Conservation (phyloP, 2,113 vertebrate genomes). For the Neomonachus schauinslandi region DNA sequence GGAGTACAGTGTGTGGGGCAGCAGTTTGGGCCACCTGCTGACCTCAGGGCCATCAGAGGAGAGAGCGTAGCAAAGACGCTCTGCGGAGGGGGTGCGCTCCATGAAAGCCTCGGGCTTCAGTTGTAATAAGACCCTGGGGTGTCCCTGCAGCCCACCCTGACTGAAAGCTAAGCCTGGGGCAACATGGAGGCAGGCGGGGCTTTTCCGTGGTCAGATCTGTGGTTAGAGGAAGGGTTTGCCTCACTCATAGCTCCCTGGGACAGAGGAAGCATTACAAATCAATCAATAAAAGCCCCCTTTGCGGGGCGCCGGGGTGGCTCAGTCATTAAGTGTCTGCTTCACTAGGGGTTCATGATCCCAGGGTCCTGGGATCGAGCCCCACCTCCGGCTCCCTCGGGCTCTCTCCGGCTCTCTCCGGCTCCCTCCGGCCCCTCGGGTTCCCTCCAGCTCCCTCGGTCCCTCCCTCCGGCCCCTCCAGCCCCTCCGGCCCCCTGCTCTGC, state of each 20-base stretch:
- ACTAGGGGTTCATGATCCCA: not conserved
- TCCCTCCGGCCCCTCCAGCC: no score
- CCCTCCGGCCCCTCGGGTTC: no score
- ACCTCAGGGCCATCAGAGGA: not conserved
- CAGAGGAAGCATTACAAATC: not conserved
- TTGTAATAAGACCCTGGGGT: not conserved
- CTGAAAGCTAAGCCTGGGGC: not conserved
- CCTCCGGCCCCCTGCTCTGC: no score
- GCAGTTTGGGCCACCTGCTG: not conserved
- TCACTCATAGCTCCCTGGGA: not conserved
- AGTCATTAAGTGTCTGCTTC: not conserved
- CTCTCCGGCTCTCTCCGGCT: no score
- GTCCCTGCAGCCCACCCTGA: not conserved
- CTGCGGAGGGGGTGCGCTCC: not conserved
- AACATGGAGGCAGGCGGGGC: rapidly evolving
- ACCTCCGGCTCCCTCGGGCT: no score
- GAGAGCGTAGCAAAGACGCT: slow-evolving; percentile 20
- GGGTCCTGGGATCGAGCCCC: not conserved
- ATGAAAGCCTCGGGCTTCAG: not conserved
- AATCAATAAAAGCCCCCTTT: not conserved
- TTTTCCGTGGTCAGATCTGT: not conserved
- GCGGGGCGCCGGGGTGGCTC: not conserved
- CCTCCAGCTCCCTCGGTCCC: not conserved
- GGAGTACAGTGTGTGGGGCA: slow-evolving; percentile 21
- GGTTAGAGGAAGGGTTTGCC: not conserved